phyloP scores from a whole-genome alignment of 2,888 invertebrate genomes.

The Nephrocerus scutellatus region DNA sequence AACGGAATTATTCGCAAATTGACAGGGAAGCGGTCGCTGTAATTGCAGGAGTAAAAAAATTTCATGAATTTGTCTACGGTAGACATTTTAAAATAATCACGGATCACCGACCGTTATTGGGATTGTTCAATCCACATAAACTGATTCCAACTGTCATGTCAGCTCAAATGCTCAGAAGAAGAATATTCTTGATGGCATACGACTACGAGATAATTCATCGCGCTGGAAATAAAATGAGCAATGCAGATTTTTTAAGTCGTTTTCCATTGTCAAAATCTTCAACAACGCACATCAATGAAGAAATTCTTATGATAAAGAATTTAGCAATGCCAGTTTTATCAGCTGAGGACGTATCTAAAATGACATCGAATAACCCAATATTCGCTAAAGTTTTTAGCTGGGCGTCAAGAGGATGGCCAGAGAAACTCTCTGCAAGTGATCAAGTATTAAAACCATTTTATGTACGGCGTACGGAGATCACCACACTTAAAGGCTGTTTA shows the following conservation, averaged over 20 bases:
- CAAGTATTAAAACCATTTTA: slow-evolving; percentile 9
- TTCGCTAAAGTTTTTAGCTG: slow-evolving; percentile 16
- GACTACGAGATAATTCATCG: no score
- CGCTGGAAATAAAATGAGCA: slow-evolving; percentile 5
- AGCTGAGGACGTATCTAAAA: slow-evolving; percentile 6
- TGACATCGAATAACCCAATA: slow-evolving; percentile 9
- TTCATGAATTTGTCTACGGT: slow-evolving; percentile 19
- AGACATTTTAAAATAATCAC: slow-evolving; percentile 15
- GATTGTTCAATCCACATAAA: neutral
- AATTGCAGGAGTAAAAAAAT: slow-evolving; percentile 17
- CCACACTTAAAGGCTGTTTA: slow-evolving; percentile 15
- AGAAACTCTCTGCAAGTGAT: slow-evolving; percentile 5
- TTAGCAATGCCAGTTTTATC: slow-evolving; percentile 3
- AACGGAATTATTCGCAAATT: slow-evolving; percentile 15
- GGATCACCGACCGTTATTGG: slow-evolving; percentile 10
- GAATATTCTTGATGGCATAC: slow-evolving; percentile 6
- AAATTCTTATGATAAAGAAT: slow-evolving; percentile 15
- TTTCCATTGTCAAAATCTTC: neutral
- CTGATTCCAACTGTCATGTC: slow-evolving; percentile 6
- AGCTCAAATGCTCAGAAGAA: slow-evolving; percentile 6
- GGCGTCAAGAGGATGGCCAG: slow-evolving; percentile 20
- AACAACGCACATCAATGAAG: neutral
- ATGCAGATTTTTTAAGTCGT: slow-evolving; percentile 9
- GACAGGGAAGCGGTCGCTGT: slow-evolving; percentile 18
- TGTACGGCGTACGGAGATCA: slow-evolving; percentile 1